A percentile compares a stretch with the other conserved stretches of the same genome.
These are phyloP conservation scores for Leucophora obtusa DNA, from an alignment of 2,888 invertebrate genomes.

Conservation along the genomic window DNA sequence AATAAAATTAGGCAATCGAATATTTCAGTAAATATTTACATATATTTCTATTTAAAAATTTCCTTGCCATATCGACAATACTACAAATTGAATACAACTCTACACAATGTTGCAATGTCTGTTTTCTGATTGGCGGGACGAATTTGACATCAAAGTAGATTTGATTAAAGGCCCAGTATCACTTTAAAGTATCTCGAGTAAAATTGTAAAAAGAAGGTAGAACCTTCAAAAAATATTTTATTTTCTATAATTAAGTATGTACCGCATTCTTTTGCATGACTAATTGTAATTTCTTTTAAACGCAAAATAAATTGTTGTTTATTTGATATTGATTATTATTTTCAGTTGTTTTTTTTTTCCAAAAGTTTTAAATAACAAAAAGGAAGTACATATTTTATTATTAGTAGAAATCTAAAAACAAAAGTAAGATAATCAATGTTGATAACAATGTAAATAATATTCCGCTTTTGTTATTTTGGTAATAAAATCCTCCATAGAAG, in stretches of 20 bases:
- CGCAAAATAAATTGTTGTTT: neutral
- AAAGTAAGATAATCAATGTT: neutral
- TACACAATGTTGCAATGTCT: too few relatives aligned
- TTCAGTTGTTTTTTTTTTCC: neutral
- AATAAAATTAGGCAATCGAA: too few relatives aligned
- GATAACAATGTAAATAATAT: neutral
- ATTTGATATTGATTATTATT: neutral
- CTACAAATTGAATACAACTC: too few relatives aligned
- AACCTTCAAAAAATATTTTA: neutral
- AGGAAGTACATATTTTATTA: neutral
- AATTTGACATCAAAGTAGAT: too few relatives aligned
- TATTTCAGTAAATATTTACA: too few relatives aligned
- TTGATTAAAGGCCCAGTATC: too few relatives aligned
- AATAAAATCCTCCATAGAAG: neutral
- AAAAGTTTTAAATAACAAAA: neutral
- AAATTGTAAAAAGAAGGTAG: slow-evolving; percentile 3
- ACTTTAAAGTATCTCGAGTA: neutral
- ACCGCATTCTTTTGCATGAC: neutral
- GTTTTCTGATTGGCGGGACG: too few relatives aligned
- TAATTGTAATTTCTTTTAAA: neutral
- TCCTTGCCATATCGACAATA: too few relatives aligned
- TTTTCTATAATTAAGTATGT: neutral
- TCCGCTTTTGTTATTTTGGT: neutral
- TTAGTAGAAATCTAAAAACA: neutral
- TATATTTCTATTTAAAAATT: too few relatives aligned